Evolutionary conservation across 2,888 invertebrate species (phyloP), one percentile per base, ranked within the genome.

Genomic region (Creontiades dilutus): DNA sequence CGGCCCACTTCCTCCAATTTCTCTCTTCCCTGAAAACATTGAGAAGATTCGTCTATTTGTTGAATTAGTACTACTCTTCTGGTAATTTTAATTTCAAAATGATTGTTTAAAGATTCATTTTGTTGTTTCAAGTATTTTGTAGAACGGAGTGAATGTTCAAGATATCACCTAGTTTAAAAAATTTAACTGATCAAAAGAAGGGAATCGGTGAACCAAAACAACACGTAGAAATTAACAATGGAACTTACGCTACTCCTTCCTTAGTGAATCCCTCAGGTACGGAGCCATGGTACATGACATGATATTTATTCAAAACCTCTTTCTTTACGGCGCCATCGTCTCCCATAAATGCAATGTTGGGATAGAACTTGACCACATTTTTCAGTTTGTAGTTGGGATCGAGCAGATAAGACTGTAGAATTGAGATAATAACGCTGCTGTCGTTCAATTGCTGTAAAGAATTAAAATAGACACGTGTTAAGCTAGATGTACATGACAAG

Each of bases 1-100:
- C 99, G 0, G 97, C 97, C 99, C 99, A 99, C 92, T 96, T 95
- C 82, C 99, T 95, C 99, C 99, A 99, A 92, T 97, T 96, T 55
- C 98, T 95, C 93, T 99, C 99, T 92, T 97, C 96, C 68, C 98
- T 98, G 92, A 28, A 89, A 89, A n/a, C 23, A 52, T 52, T 14
- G 16, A 52, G 11, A 14, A 52, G 14, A 11, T 52, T 52, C 11
- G 52, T 37, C 37, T 37, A 7, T 37, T 37, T 37, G 37, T 37
- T 37, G 7, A 37, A 37, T 37, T 37, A 37, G 37, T 7, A 37
- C 37, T 37, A 7, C 2, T 37, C n/a, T n/a, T n/a, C n/a, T n/a
- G n/a, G n/a, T n/a, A n/a, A n/a, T n/a, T n/a, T n/a, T n/a, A n/a
- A n/a, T n/a, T n/a, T n/a, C n/a, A n/a, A n/a, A n/a, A n/a, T n/a